Evolutionary conservation across 2,888 invertebrate genomes (phyloP).

Genomic region (Psylliodes chrysocephalus): DNA sequence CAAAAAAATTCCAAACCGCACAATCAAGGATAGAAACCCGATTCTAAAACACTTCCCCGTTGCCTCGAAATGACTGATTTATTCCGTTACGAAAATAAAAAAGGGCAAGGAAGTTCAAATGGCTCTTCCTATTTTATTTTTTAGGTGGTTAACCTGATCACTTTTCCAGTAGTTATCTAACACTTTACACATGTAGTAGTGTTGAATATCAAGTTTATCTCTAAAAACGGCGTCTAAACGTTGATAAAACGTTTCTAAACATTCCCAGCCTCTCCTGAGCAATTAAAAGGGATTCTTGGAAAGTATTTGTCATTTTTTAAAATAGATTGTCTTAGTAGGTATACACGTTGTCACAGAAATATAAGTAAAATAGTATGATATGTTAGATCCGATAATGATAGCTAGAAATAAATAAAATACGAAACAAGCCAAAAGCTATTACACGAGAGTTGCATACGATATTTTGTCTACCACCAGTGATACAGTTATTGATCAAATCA

Average conservation of each 20-base stretch:
- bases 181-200: constrained; percentile 49
- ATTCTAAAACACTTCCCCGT: constrained; percentile 12
- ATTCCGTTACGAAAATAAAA: constrained; percentile 22
- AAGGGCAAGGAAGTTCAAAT: constrained; percentile 21
- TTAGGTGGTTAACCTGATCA: constrained; percentile 31
- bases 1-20: constrained; percentile 1
- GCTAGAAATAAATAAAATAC: too few species aligned
- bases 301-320: constrained; percentile 33
- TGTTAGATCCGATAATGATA: too few species aligned
- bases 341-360: constrained; percentile 9
- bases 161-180: constrained; percentile 35
- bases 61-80: constrained; percentile 6
- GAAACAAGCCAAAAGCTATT: too few species aligned
- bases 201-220: constrained; percentile 39
- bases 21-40: neutral
- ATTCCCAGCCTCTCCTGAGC: constrained; percentile 21
- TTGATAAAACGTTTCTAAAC: constrained; percentile 31
- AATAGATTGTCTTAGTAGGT: constrained; percentile 11
- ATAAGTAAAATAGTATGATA: too few species aligned
- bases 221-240: constrained; percentile 35
- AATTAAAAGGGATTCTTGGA: constrained; percentile 31
- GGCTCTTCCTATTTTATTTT: constrained; percentile 29
- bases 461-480: too few species aligned
- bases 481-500: too few species aligned
- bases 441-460: too few species aligned